These are phyloP conservation scores for Piprites chloris DNA, from an alignment of 2,113 vertebrate species.

Conservation along the genomic window DNA sequence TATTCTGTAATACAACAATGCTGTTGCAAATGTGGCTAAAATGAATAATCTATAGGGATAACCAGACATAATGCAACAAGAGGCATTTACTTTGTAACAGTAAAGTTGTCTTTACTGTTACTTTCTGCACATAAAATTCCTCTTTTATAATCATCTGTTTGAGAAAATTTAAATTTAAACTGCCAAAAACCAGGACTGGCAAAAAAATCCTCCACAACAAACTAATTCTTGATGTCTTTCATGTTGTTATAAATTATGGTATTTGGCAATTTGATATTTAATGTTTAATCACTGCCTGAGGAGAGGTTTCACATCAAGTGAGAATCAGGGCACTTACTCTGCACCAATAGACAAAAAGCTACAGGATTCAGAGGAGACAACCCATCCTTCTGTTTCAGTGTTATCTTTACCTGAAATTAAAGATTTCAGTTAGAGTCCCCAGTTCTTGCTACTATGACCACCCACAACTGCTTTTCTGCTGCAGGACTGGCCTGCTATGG, in stretches of 20 bases:
- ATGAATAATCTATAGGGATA: not conserved
- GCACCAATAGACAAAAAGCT: conserved; percentile 98
- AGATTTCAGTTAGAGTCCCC: not conserved
- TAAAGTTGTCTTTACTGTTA: not conserved
- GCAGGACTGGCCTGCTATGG: not conserved
- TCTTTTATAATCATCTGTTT: not conserved
- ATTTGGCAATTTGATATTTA: not conserved
- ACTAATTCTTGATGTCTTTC: not conserved
- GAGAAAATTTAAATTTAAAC: not conserved
- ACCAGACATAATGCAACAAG: not conserved
- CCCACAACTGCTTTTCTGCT: not conserved
- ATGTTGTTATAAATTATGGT: not conserved
- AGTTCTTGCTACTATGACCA: not conserved
- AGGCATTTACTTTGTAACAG: not conserved
- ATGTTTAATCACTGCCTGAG: not conserved
- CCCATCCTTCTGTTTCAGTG: conserved; percentile 94
- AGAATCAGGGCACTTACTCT: conserved; percentile 75
- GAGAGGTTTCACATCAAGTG: not conserved
- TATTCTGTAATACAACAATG: not conserved
- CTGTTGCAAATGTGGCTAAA: not conserved
- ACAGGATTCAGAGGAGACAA: conserved; percentile 97
- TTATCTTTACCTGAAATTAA: conserved; percentile 75
- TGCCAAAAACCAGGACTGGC: not conserved
- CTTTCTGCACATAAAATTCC: not conserved
- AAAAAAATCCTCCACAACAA: not conserved